These are phyloP conservation scores for Babylonia areolata DNA, from an alignment of 1,140 invertebrate species.

Conservation along the genomic window DNA sequence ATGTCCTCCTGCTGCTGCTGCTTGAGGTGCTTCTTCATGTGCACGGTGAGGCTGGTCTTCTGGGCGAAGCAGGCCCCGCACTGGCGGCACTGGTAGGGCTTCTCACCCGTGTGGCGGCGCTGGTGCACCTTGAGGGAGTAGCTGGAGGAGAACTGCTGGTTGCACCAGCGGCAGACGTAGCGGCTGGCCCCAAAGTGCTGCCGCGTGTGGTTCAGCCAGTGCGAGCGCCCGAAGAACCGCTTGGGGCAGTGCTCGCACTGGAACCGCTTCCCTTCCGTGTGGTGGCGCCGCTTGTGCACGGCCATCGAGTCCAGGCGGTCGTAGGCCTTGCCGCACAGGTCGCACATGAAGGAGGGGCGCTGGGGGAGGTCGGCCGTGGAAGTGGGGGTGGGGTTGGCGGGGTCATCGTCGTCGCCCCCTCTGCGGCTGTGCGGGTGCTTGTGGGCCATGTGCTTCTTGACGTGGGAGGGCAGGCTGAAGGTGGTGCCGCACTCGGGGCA, in stretches of 20 bases:
- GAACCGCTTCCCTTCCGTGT: neutral
- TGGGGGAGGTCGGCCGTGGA: neutral
- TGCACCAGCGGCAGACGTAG: slow-evolving; percentile 50
- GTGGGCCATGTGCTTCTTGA: neutral
- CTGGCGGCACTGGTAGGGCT: slow-evolving; percentile 74
- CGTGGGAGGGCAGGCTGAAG: neutral
- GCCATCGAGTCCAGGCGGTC: neutral
- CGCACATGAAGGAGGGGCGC: neutral
- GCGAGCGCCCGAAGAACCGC: neutral
- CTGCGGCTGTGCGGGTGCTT: neutral
- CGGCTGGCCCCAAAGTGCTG: slow-evolving; percentile 43
- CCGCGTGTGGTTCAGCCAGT: slow-evolving; percentile 39
- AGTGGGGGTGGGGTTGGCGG: too few relatives aligned
- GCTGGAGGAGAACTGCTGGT: slow-evolving; percentile 42
- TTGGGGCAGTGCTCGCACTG: slow-evolving; percentile 30
- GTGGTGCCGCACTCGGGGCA: neutral
- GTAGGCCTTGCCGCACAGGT: neutral
- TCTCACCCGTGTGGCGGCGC: slow-evolving; percentile 83
- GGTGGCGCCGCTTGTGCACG: neutral
- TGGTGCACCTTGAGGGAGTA: slow-evolving; percentile 38
- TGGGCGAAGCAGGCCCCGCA: slow-evolving; percentile 37
- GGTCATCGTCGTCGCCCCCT: too few relatives aligned
- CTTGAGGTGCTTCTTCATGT: slow-evolving; percentile 39
- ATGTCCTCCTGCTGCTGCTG: too few relatives aligned
- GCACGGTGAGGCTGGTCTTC: slow-evolving; percentile 32